Base-by-base conservation (phyloP, 2,113 vertebrate genomes). In the Ophthalmolycus amberensis region DNA sequence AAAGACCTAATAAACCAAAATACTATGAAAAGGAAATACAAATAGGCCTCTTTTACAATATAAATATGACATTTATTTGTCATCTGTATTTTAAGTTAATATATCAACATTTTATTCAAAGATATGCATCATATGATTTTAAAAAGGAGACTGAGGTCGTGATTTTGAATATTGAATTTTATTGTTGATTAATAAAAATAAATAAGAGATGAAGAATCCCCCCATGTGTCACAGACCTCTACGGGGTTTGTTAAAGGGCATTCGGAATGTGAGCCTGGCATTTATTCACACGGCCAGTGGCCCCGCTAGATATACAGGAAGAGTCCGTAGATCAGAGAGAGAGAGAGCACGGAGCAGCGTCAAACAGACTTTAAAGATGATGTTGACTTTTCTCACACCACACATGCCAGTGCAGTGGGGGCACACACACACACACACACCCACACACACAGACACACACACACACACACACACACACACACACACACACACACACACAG, bases 331-430 rank as follows among this genome's bases (percentile, higher is more conserved):
- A 89, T 85, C 78, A 77, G 38, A 58, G 69, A 40, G 34, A 46
- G 56, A 77, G 34, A 56, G 69, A 44, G 75, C 71, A 29, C 68
- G 9, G 77, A 76, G 48, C 44, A 15, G 62, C 50, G 70, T 83
- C 84, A 82, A 90, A 88, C 84, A 80, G 64, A 85, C 85, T 78
- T 92, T 75, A 90, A 89, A 91, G 74, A 92, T 90, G 54, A 79
- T 92, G 89, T 90, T 91, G 88, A 89, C 80, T 92, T 84, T 89
- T 90, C 86, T 84, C 84, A 85, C 79, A 63, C 40, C 71, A 63
- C 68, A 72, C 86, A 86, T 67, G 63, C 48, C 37, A 44, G 27
- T 58, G 74, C 54, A 66, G 66, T n/a, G 32, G 5, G 37, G 15
- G 27, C 63, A 38, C 77, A 42, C 60, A 63, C 18, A 60, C 59